Evolutionary conservation across 2,888 invertebrate genomes (phyloP), one percentile per base, ranked within the genome.

Genomic region (Nymphalis polychloros): DNA sequence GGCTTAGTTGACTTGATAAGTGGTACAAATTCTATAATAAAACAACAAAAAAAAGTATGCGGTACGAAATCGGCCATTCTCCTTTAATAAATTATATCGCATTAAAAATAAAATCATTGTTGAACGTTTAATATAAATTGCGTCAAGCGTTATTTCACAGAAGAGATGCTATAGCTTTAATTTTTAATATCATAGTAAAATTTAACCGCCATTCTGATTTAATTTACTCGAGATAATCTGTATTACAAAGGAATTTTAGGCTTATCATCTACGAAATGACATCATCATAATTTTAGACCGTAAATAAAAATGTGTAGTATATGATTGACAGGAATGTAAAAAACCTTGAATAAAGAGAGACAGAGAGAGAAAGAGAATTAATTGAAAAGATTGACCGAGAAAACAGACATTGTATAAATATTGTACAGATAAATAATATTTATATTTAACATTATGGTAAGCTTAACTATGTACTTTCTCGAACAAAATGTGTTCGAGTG

Each of bases 101-200:
- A 1, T 19, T 49, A 55, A 55, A 31, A 20, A 8, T n/a, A 35
- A 31, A 55, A n/a, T 35, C 31, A 35, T n/a, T 20, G 19, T 57
- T 41, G 7, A 41, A 55, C 19, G 27, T 19, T 16, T 50, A 60
- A 41, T 41, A 41, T 13, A 60, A 60, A 17, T 31, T 35, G 10
- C 57, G 57, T 68, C 49, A 63, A 72, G n/a, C 62, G 59, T 55
- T 50, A 69, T 69, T 68, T 62, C 60, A 64, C 60, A 64, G 64
- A 68, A 64, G 71, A 71, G 68, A 72, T 69, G 62, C 68, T 50
- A 63, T 69, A 68, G 64, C 67, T 71, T 71, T 70, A 72, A 70
- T 72, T 73, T 73, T 73, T 71, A 71, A 66, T 68, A 48, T 61
- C 62, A 64, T 64, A 70, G 67, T 73, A 73, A 72, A 73, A 72